Conservation (phyloP, 2,888 invertebrate species). For the Agonopterix subpropinquella region DNA sequence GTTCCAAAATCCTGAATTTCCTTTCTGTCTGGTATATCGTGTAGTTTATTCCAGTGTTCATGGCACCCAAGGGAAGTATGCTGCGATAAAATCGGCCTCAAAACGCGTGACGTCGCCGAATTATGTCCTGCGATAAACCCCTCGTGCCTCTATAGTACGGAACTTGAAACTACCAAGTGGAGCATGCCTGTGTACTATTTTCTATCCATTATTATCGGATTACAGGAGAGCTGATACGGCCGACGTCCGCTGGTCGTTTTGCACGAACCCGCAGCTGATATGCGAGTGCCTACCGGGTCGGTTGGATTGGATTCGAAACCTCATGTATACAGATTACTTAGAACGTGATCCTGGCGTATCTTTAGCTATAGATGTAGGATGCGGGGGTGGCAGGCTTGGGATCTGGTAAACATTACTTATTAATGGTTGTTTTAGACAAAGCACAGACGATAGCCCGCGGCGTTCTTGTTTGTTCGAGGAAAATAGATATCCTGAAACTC, state of each 20-base stretch:
- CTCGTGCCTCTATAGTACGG: constrained; percentile 29
- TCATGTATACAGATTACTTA: constrained; percentile 40
- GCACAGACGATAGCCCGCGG: no score
- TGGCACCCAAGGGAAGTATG: constrained; percentile 34
- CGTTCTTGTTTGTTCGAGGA: no score
- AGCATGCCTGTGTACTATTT: constrained; percentile 49
- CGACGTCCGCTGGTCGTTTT: constrained; percentile 27
- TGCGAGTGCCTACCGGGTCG: constrained; percentile 30
- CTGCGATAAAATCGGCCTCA: constrained; percentile 46
- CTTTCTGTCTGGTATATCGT: constrained; percentile 1
- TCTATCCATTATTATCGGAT: constrained; percentile 65
- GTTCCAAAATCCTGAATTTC: no score
- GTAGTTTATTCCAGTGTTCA: constrained; percentile 25
- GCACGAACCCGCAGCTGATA: constrained; percentile 55
- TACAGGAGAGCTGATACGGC: constrained; percentile 45
- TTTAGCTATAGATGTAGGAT: no score
- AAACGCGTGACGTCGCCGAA: constrained; percentile 56
- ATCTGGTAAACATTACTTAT: no score
- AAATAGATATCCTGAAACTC: no score
- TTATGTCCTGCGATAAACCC: constrained; percentile 55
- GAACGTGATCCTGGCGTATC: constrained; percentile 4
- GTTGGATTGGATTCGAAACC: constrained; percentile 34
- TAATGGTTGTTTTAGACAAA: no score
- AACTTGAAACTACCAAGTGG: constrained; percentile 36
- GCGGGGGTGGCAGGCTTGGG: no score